Conservation (phyloP, 1,140 invertebrate species). For the Colletes gigas region DNA sequence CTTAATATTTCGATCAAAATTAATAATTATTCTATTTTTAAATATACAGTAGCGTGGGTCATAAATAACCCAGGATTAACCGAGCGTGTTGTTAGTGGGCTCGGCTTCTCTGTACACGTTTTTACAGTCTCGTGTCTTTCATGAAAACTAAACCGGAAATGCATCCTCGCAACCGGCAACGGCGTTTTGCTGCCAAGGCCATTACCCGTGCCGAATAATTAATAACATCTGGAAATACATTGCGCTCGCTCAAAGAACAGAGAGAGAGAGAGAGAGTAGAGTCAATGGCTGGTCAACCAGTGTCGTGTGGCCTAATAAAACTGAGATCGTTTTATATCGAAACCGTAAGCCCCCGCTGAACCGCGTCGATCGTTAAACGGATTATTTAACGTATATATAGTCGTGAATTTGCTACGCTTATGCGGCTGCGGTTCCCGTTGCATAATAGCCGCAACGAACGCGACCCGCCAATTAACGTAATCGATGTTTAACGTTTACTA, state of each 20-base stretch:
- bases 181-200: neutral
- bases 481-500: slow-evolving; percentile 71
- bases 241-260: neutral
- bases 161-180: slow-evolving; percentile 1
- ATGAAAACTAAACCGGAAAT: slow-evolving; percentile 36
- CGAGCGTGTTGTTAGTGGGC: too few relatives aligned
- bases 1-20: too few relatives aligned
- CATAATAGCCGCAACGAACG: slow-evolving; percentile 55
- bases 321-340: slow-evolving; percentile 31
- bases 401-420: slow-evolving; percentile 67
- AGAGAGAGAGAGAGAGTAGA: neutral
- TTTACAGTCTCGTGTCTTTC: too few relatives aligned
- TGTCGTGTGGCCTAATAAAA: slow-evolving; percentile 27
- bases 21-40: too few relatives aligned
- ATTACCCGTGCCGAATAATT: slow-evolving; percentile 28
- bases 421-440: slow-evolving; percentile 57
- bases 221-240: slow-evolving; percentile 21
- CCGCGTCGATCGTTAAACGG: slow-evolving; percentile 61
- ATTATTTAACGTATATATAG: slow-evolving; percentile 70
- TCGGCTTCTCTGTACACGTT: too few relatives aligned
- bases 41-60: too few relatives aligned
- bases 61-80: too few relatives aligned
- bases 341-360: slow-evolving; percentile 9
- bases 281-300: neutral
- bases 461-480: slow-evolving; percentile 69